Evolutionary conservation across 2,888 invertebrate species (phyloP).

Genomic region (Chrysomela aeneicollis): DNA sequence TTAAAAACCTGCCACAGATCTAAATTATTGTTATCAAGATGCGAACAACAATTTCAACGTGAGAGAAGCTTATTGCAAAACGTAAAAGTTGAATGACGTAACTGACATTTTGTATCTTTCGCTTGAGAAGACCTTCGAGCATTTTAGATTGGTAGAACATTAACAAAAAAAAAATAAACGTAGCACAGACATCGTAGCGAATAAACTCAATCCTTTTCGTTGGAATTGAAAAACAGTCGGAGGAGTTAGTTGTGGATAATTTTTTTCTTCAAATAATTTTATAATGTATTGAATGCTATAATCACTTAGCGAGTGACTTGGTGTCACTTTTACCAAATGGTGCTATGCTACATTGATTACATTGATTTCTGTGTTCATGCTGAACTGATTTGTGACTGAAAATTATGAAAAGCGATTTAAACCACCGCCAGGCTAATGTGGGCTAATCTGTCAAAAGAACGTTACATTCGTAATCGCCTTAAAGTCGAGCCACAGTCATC

Average conservation of each 20-base stretch:
- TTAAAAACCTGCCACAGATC: constrained; percentile 18
- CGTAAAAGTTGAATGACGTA: constrained; percentile 42
- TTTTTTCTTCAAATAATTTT: too few relatives aligned
- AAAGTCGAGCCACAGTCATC: constrained; percentile 8
- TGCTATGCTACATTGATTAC: too few relatives aligned
- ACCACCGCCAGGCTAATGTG: not conserved
- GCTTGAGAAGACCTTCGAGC: constrained; percentile 36
- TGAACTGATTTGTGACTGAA: not conserved
- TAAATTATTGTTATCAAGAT: constrained; percentile 26
- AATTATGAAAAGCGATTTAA: not conserved
- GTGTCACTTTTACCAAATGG: too few relatives aligned
- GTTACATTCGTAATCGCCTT: not conserved
- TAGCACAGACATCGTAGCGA: not conserved
- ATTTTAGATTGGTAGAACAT: constrained; percentile 9
- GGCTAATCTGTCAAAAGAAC: constrained; percentile 2
- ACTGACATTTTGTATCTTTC: constrained; percentile 47
- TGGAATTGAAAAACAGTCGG: too few relatives aligned
- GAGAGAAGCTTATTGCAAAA: constrained; percentile 31
- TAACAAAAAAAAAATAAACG: not conserved
- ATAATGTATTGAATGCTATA: too few relatives aligned
- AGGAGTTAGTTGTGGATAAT: too few relatives aligned
- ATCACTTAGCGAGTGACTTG: too few relatives aligned
- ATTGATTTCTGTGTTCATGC: too few relatives aligned
- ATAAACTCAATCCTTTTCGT: not conserved
- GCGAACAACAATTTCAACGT: constrained; percentile 18